These are phyloP conservation scores for Thinocorus orbignyianus DNA, from an alignment of 2,113 vertebrate species.

Conservation along the genomic window DNA sequence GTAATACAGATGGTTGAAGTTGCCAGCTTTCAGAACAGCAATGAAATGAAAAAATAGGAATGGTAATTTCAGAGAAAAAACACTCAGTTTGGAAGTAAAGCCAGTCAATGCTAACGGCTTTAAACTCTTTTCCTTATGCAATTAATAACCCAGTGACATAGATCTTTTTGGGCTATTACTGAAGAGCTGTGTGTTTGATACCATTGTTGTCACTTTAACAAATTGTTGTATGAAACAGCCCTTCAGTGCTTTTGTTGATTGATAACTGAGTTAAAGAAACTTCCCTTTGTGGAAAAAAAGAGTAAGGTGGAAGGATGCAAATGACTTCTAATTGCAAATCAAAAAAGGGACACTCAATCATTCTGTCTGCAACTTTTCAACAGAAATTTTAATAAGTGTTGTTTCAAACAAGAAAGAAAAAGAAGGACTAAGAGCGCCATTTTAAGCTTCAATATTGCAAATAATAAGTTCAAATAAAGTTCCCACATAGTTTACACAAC, in stretches of 20 bases:
- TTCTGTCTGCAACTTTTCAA: constrained; percentile 18
- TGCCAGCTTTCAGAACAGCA: background rate
- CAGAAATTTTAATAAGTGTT: constrained; percentile 11
- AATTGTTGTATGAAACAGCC: constrained; percentile 46
- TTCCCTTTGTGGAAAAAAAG: background rate
- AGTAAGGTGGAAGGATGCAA: constrained; percentile 33
- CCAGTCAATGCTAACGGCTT: constrained; percentile 14
- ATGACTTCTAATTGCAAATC: constrained; percentile 46
- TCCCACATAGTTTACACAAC: background rate
- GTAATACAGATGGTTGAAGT: background rate
- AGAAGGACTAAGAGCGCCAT: background rate
- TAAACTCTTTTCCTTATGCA: constrained; percentile 12
- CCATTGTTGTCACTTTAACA: constrained; percentile 31
- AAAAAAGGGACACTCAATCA: constrained; percentile 40
- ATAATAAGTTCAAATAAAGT: background rate
- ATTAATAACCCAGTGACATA: constrained; percentile 51
- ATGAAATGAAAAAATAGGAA: background rate
- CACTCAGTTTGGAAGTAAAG: background rate
- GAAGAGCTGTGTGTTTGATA: constrained; percentile 41
- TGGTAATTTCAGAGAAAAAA: background rate
- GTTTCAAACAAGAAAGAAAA: background rate
- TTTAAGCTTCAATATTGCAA: constrained; percentile 25
- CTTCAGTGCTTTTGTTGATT: constrained; percentile 51
- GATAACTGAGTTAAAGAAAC: constrained; percentile 50
- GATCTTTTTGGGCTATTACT: constrained; percentile 44